These are phyloP conservation scores for Neodon shergylaensis DNA, from an alignment of 2,113 vertebrate genomes.

Conservation along the genomic window DNA sequence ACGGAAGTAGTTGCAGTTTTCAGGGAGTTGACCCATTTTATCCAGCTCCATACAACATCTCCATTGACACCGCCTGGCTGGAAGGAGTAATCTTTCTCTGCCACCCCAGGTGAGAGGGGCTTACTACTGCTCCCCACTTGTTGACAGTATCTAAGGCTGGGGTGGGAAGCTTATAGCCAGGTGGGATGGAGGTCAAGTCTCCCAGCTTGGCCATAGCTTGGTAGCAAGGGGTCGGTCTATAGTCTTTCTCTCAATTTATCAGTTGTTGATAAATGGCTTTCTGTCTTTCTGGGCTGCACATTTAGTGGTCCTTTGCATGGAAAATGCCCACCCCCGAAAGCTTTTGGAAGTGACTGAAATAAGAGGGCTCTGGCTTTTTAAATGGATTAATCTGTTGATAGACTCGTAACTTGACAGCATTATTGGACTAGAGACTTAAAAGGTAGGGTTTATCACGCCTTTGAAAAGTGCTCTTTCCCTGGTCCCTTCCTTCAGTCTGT, in stretches of 20 bases:
- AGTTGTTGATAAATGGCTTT: not conserved
- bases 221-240: not conserved
- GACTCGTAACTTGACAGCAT: not conserved
- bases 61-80: not conserved
- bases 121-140: not conserved
- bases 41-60: not conserved
- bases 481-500: not conserved
- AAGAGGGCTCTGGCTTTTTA: not conserved
- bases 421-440: not conserved
- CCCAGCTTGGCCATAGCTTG: not conserved
- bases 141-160: not conserved
- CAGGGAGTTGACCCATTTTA: constrained; percentile 13
- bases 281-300: not conserved
- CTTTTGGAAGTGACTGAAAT: not conserved
- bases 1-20: not conserved
- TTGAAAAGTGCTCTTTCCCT: not conserved
- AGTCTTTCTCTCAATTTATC: not conserved
- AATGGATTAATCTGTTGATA: not conserved
- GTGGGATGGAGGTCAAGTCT: not conserved
- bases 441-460: not conserved
- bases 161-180: not conserved
- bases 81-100: not conserved
- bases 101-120: not conserved
- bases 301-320: not conserved
- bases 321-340: not conserved